Conservation (phyloP, 2,888 invertebrate species). For the Thecocarcelia acutangulata region DNA sequence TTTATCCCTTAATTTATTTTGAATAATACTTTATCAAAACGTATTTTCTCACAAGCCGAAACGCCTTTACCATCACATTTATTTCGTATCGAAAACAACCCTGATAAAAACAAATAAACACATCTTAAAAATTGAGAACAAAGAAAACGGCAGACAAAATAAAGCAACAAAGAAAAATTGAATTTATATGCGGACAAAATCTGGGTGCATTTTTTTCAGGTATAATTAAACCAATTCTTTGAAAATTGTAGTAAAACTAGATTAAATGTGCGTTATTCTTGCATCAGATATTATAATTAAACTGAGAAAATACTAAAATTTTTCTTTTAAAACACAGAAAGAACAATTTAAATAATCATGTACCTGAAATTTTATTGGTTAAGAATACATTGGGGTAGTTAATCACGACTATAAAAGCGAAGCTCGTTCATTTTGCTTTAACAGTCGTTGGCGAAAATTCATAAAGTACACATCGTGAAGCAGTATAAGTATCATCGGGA, state of each 20-base stretch:
- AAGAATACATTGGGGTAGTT: conserved; percentile 60
- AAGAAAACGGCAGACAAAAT: conserved; percentile 12
- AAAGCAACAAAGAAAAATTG: conserved; percentile 29
- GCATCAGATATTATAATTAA: conserved; percentile 8
- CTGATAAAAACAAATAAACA: conserved; percentile 41
- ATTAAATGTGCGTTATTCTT: not conserved
- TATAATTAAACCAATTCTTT: not conserved
- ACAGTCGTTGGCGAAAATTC: conserved; percentile 61
- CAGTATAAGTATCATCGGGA: not conserved
- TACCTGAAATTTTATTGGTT: conserved; percentile 60
- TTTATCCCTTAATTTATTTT: too few relatives aligned
- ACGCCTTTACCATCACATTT: too few relatives aligned
- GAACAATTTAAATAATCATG: not conserved
- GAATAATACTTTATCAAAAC: too few relatives aligned
- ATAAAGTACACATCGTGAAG: not conserved
- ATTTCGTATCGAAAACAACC: conserved; percentile 3
- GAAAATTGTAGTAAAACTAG: not conserved
- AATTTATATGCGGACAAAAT: conserved; percentile 1
- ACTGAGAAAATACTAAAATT: not conserved
- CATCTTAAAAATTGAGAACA: conserved; percentile 10
- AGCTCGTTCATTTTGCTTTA: not conserved
- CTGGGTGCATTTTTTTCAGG: conserved; percentile 23
- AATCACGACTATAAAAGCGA: conserved; percentile 58
- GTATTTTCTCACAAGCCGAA: too few relatives aligned
- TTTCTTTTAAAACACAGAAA: not conserved